Conservation (phyloP, 2,113 vertebrate species). For the Ctenodactylus gundi region DNA sequence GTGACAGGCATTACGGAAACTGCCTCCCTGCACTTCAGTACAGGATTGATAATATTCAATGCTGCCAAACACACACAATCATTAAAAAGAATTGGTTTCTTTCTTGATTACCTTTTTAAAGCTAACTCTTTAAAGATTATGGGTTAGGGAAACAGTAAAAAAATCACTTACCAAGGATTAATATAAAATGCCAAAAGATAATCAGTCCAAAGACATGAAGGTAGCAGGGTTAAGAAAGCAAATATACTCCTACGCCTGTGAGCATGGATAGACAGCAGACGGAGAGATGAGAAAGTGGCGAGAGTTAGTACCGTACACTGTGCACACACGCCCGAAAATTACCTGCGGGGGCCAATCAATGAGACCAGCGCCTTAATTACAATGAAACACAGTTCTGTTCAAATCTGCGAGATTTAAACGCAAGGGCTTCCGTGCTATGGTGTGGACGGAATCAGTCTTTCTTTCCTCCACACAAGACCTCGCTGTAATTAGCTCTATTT, state of each 20-base stretch:
- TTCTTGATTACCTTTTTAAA: slow-evolving; percentile 58
- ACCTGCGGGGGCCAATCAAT: slow-evolving; percentile 64
- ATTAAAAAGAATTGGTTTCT: slow-evolving; percentile 33
- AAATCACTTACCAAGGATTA: slow-evolving; percentile 99
- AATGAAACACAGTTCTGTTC: slow-evolving; percentile 32
- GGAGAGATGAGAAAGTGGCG: slow-evolving; percentile 88
- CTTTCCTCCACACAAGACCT: neutral
- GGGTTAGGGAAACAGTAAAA: slow-evolving; percentile 79
- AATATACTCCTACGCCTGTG: slow-evolving; percentile 99
- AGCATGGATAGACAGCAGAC: slow-evolving; percentile 91
- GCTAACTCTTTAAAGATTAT: slow-evolving; percentile 69
- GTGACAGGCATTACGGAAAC: neutral
- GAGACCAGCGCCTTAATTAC: slow-evolving; percentile 58
- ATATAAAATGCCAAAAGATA: slow-evolving; percentile 99
- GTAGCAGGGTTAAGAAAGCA: slow-evolving; percentile 99
- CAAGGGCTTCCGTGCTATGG: neutral
- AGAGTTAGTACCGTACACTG: slow-evolving; percentile 85
- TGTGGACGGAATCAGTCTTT: slow-evolving; percentile 53
- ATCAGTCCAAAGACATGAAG: slow-evolving; percentile 99
- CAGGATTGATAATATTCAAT: slow-evolving; percentile 21
- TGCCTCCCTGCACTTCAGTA: neutral
- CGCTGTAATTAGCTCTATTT: slow-evolving; percentile 1
- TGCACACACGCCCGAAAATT: slow-evolving; percentile 80
- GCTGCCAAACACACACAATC: slow-evolving; percentile 50
- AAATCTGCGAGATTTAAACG: slow-evolving; percentile 23